These are phyloP conservation scores for Oncopodura yosiiana DNA, from an alignment of 1,140 invertebrate genomes.

Conservation along the genomic window DNA sequence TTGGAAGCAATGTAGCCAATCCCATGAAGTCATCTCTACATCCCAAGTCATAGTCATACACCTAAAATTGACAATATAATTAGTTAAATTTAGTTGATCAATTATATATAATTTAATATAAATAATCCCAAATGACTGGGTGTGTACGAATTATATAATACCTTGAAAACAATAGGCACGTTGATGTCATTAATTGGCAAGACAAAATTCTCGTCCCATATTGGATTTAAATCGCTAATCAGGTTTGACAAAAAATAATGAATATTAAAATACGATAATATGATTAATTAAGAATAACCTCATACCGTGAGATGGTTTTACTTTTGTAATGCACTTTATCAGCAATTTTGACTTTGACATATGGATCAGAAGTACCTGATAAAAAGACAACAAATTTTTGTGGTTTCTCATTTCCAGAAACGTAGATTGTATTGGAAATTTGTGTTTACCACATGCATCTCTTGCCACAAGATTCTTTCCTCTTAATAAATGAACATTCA, in stretches of 20 bases:
- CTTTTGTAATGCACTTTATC: constrained; percentile 86
- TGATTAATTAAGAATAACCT: constrained; percentile 43
- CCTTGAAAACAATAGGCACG: constrained; percentile 74
- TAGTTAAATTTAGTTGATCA: too few relatives aligned
- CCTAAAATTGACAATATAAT: constrained; percentile 47
- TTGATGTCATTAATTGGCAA: constrained; percentile 90
- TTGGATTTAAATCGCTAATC: constrained; percentile 59
- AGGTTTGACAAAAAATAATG: neutral
- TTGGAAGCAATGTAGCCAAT: constrained; percentile 70
- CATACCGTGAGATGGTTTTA: constrained; percentile 76
- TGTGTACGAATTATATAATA: too few relatives aligned
- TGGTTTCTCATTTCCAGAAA: neutral
- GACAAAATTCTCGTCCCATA: constrained; percentile 93
- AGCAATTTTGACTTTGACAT: constrained; percentile 91
- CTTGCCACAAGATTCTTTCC: constrained; percentile 81
- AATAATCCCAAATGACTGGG: too few relatives aligned
- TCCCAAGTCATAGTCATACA: constrained; percentile 97
- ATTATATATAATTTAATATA: too few relatives aligned
- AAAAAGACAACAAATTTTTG: constrained; percentile 36
- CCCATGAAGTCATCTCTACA: constrained; percentile 97
- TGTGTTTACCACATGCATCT: constrained; percentile 78
- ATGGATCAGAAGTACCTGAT: constrained; percentile 91
- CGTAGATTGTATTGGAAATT: constrained; percentile 2
- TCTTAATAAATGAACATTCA: constrained; percentile 74
- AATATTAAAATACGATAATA: neutral